Evolutionary conservation across 2,113 vertebrate genomes (phyloP), one percentile per base, ranked within the genome.

Genomic region (Pseudorasbora parva): DNA sequence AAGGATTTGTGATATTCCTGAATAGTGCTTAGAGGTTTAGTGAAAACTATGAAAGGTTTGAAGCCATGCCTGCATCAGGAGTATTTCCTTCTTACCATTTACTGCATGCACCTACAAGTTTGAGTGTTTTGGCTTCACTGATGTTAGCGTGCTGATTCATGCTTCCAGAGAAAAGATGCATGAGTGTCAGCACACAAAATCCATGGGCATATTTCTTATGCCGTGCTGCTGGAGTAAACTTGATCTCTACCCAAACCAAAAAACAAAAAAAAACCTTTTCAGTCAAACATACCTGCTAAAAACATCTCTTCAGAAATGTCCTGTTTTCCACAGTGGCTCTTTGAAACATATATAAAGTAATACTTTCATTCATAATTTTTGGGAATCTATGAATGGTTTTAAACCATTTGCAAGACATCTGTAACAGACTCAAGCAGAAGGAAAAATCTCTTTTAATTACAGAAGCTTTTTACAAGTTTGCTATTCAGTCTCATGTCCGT

Each of bases 121-220:
- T 54, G 47, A 81, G 43, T 2, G 25, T 43, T 80, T 80, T 80
- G 79, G 79, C 79, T 81, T 81, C 64, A 81, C 21, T 69, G 64
- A 81, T 81, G 79, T 56, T 81, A 69, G 79, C 79, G 79, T 81
- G 79, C 79, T 43, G 62, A 81, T 81, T 69, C 79, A 81, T 41
- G 79, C 64, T 81, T 71, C 64, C 27, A 81, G 79, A 71, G 62
- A 81, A 71, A 43, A 81, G 79, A 71, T 69, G 79, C 12, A 12
- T 51, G 45, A 68, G 47, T 41, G 79, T 81, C 64, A 81, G 79
- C 64, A 56, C 43, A 56, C 19, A 21, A 37, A 68, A 81, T 69
- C 47, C 64, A 81, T 23, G 79, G 47, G 49, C 62, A 69, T 81
- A 64, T 77, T 81, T 69, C 62, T 30, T 64, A 69, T 71, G 47